A percentile compares a stretch with the other conserved stretches of the same genome.
These are phyloP conservation scores for Erethizon dorsatum DNA, from an alignment of 2,797 vertebrate species.

Conservation along the genomic window DNA sequence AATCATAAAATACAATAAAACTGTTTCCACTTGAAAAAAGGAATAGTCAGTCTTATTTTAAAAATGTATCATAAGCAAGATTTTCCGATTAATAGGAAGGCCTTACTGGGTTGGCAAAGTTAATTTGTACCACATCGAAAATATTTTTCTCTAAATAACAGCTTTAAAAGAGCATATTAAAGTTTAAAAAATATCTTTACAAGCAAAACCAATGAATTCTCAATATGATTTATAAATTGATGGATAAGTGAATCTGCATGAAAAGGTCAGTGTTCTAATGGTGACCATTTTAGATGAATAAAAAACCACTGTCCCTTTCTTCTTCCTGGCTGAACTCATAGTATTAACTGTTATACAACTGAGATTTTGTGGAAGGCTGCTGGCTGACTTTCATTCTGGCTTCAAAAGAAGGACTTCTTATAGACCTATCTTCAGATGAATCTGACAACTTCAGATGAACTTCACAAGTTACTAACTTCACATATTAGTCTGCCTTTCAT, in stretches of 20 bases:
- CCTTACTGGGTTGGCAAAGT: slow-evolving; percentile 52
- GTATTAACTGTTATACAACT: not conserved
- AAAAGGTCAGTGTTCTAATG: slow-evolving; percentile 38
- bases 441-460: slow-evolving; percentile 22
- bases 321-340: slow-evolving; percentile 43
- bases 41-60: not conserved
- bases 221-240: slow-evolving; percentile 37
- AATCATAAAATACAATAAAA: slow-evolving; percentile 44
- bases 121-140: slow-evolving; percentile 60
- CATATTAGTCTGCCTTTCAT: slow-evolving; percentile 46
- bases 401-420: slow-evolving; percentile 26
- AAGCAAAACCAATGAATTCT: slow-evolving; percentile 59
- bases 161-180: slow-evolving; percentile 52
- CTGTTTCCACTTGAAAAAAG: slow-evolving; percentile 20
- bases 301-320: not conserved
- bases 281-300: slow-evolving; percentile 43
- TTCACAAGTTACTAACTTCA: slow-evolving; percentile 39
- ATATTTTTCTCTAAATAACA: slow-evolving; percentile 65
- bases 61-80: slow-evolving; percentile 19
- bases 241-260: not conserved
- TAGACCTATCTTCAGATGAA: slow-evolving; percentile 25
- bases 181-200: slow-evolving; percentile 58
- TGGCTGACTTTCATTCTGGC: slow-evolving; percentile 45
- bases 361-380: slow-evolving; percentile 37
- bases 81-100: slow-evolving; percentile 28